Percentiles rank a stretch among this genome's conserved stretches.
Conservation (phyloP, 2,797 vertebrate genomes). For the Numenius phaeopus region DNA sequence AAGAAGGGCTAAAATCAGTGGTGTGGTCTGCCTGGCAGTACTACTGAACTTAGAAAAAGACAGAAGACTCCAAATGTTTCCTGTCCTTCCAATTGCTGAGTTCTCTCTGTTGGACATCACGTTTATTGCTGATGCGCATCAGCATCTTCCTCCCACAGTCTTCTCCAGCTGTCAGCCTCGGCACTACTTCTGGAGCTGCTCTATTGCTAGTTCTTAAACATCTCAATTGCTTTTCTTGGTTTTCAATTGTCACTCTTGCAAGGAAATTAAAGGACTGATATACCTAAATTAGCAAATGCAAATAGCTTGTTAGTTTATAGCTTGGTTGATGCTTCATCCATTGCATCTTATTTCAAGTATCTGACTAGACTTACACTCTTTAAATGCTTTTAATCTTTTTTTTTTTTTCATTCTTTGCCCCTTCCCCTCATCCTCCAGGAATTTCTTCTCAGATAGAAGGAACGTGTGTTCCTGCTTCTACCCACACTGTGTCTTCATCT, state of each 20-base stretch:
- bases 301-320: not conserved
- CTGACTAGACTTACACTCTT: not conserved
- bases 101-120: not conserved
- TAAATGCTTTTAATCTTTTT: not conserved
- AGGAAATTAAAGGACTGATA: not conserved
- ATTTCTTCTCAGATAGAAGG: conserved; percentile 90
- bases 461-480: conserved; percentile 72
- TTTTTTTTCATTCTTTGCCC: not conserved
- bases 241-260: not conserved
- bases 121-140: not conserved
- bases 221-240: not conserved
- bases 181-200: not conserved
- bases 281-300: not conserved
- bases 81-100: not conserved
- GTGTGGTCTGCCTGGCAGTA: not conserved
- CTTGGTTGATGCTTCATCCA: not conserved
- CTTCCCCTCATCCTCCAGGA: conserved; percentile 77
- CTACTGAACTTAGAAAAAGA: not conserved
- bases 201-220: not conserved
- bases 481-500: conserved; percentile 78
- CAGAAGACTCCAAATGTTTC: not conserved
- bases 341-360: not conserved
- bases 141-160: not conserved
- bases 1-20: not conserved
- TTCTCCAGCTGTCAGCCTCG: not conserved